phyloP scores from a whole-genome alignment of 2,888 invertebrate species.

The Drosophila niveifrons region DNA sequence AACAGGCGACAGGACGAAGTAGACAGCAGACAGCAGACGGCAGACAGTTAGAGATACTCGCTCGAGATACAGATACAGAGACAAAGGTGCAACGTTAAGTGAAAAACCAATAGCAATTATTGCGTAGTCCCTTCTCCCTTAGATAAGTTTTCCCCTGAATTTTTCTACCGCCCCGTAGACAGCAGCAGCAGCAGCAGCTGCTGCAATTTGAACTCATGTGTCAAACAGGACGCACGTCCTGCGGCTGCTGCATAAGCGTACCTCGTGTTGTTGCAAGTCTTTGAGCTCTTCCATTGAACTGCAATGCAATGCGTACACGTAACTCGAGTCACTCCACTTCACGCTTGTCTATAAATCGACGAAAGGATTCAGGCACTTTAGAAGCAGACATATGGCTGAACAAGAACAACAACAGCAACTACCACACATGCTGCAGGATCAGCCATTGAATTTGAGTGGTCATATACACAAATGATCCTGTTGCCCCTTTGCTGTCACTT shows the following conservation, averaged over 20 bases:
- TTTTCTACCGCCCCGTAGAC: constrained; percentile 17
- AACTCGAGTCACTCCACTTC: constrained; percentile 70
- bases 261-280: constrained; percentile 27
- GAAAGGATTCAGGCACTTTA: constrained; percentile 70
- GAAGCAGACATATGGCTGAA: constrained; percentile 26
- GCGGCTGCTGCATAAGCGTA: constrained; percentile 34
- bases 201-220: constrained; percentile 55
- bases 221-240: constrained; percentile 54
- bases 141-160: constrained; percentile 53
- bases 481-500: constrained; percentile 26
- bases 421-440: constrained; percentile 56
- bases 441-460: constrained; percentile 15
- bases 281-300: constrained; percentile 25
- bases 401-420: neutral
- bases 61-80: constrained; percentile 8
- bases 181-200: constrained; percentile 40
- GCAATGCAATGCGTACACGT: constrained; percentile 57
- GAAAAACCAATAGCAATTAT: constrained; percentile 56
- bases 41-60: neutral
- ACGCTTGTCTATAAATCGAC: constrained; percentile 59
- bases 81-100: constrained; percentile 60
- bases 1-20: constrained; percentile 21
- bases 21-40: neutral
- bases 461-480: constrained; percentile 59
- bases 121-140: constrained; percentile 32